Evolutionary conservation across 2,888 invertebrate genomes (phyloP), one percentile per base, ranked within the genome.

Genomic region (Tetanocera ferruginea): DNA sequence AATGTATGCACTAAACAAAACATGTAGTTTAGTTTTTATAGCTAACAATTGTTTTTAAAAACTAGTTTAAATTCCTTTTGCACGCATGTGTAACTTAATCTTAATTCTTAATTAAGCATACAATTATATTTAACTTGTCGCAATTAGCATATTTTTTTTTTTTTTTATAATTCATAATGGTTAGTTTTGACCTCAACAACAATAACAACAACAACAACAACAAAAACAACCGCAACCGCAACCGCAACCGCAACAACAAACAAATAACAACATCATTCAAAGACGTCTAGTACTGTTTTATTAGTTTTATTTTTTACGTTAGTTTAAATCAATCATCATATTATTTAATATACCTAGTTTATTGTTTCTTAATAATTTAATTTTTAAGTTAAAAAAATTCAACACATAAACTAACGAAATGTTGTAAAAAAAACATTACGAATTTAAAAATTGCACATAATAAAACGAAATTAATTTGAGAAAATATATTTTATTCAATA

Each of bases 201-300:
- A 19, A 49, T 28, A 71, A 28, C 69, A 49, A 67, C 19, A 28
- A 71, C 51, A 31, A 57, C 57, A 64, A 19, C 51, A 43, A 43
- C 14, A n/a, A n/a, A n/a, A 49, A 52, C n/a, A 51, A 37, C 57
- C 8, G 23, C 52, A 71, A 28, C 69, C 19, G 43, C 19, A 28
- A 71, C 51, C 17, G 37, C 57, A 64, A 19, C 51, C 23, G 19
- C 14, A n/a, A 62, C 51, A 76, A 37, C 43, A 71, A 64, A 76
- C 34, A 67, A 74, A 69, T 28, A 37, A 78, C 55, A 76, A 67
- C 78, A 76, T 76, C 76, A 76, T 78, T 78, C 78, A 78, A 78
- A 78, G 78, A 78, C 76, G 72, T 76, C 76, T 78, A 78, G 76
- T 78, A 78, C 76, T 75, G 52, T 75, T 75, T 75, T 75, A 67